phyloP scores from a whole-genome alignment of 2,113 vertebrate species.

The Ramphastos sulfuratus region DNA sequence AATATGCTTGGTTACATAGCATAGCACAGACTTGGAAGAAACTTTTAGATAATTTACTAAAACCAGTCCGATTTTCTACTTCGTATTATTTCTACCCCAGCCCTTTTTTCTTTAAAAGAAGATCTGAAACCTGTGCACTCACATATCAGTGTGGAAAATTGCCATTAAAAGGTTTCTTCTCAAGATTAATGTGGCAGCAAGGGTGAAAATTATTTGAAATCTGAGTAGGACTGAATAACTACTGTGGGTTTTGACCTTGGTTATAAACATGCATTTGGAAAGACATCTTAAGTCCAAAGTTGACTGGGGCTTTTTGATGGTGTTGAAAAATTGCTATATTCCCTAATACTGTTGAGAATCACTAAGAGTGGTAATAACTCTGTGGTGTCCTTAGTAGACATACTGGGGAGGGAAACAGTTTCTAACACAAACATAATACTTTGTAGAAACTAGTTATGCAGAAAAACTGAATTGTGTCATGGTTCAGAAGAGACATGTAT shows the following conservation, averaged over 20 bases:
- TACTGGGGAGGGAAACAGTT: not conserved
- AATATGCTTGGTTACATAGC: not conserved
- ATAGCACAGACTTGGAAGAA: not conserved
- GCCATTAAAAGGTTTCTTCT: not conserved
- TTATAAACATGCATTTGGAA: not conserved
- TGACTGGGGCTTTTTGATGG: not conserved
- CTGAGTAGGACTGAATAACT: not conserved
- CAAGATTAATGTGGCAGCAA: not conserved
- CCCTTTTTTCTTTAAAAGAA: not conserved
- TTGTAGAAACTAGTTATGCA: not conserved
- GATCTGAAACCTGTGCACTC: not conserved
- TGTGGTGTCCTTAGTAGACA: not conserved
- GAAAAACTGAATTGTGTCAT: not conserved
- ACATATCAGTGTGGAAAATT: not conserved
- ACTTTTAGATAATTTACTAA: not conserved
- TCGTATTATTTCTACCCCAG: accelerated
- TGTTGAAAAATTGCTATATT: not conserved
- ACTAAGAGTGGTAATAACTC: not conserved
- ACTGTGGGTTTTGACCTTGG: not conserved
- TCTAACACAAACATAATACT: not conserved
- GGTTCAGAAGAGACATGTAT: not conserved
- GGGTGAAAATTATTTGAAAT: not conserved
- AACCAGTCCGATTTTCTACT: not conserved
- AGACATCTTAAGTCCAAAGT: not conserved
- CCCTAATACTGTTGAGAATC: not conserved